A percentile compares a stretch with the other conserved stretches of the same genome.
These are phyloP conservation scores for Oophaga pumilio DNA, from an alignment of 2,113 vertebrate genomes.

Conservation along the genomic window DNA sequence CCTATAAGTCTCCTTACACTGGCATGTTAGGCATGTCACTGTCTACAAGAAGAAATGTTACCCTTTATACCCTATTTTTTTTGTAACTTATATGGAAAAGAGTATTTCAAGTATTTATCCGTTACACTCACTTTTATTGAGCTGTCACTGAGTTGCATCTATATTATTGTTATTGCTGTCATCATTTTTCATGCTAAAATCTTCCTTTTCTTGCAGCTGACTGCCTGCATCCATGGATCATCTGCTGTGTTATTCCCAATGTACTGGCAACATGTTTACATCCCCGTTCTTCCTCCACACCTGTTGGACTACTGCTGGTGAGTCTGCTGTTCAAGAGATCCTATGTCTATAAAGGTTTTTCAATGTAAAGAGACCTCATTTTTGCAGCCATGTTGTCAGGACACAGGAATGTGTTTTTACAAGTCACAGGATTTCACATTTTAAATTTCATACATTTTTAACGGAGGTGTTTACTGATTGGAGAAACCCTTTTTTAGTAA, in stretches of 20 bases:
- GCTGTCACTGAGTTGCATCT: not conserved
- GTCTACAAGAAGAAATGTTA: too few relatives aligned
- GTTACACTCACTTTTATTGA: not conserved
- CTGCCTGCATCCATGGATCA: slow-evolving; percentile 94
- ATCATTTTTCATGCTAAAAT: not conserved
- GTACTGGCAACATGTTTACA: slow-evolving; percentile 99
- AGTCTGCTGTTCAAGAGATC: slow-evolving; percentile 56
- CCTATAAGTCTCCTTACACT: too few relatives aligned
- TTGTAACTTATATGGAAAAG: not conserved
- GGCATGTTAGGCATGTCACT: too few relatives aligned
- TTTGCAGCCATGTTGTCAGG: not conserved
- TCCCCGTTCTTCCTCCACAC: slow-evolving; percentile 94
- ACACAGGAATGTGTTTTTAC: not conserved
- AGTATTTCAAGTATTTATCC: not conserved
- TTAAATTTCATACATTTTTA: too few relatives aligned
- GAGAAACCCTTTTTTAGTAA: too few relatives aligned
- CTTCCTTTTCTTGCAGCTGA: slow-evolving; percentile 80
- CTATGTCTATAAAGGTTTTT: not conserved
- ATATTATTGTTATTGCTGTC: not conserved
- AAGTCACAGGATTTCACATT: too few relatives aligned
- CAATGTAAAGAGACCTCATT: not conserved
- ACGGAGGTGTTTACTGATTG: too few relatives aligned
- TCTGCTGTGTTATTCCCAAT: slow-evolving; percentile 97
- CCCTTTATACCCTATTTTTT: not conserved
- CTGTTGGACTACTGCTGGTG: slow-evolving; percentile 98